Evolutionary conservation across 2,113 vertebrate species (phyloP).

Genomic region (Clinocottus analis): DNA sequence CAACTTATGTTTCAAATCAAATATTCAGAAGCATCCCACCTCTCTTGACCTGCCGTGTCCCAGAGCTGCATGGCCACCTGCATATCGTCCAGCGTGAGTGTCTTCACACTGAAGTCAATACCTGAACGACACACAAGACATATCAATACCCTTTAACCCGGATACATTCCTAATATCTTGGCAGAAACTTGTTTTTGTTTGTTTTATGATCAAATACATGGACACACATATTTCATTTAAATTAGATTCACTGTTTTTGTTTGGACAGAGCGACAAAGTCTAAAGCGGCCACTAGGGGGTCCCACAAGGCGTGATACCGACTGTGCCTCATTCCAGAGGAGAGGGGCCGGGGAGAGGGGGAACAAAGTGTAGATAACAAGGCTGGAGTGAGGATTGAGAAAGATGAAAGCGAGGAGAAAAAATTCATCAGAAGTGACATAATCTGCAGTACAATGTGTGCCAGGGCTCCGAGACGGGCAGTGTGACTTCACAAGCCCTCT

Average conservation of each 20-base stretch:
- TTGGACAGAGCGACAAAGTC: not conserved
- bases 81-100: conserved; percentile 84
- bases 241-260: not conserved
- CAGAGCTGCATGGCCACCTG: conserved; percentile 91
- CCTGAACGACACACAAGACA: conserved; percentile 74
- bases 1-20: not conserved
- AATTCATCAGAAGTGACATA: conserved; percentile 69
- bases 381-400: conserved; percentile 19
- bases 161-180: not conserved
- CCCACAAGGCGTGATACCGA: not conserved
- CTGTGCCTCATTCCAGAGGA: conserved; percentile 4
- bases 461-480: conserved; percentile 50
- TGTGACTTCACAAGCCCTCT: conserved; percentile 75
- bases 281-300: conserved; percentile 32
- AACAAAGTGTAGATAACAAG: conserved; percentile 34
- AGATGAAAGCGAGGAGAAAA: conserved; percentile 59
- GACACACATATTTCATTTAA: not conserved
- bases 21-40: conserved; percentile 66
- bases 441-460: conserved; percentile 73
- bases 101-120: conserved; percentile 93
- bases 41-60: conserved; percentile 95
- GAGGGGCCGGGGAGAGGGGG: not conserved
- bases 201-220: not conserved
- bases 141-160: not conserved
- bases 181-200: not conserved